These are phyloP conservation scores for Heteractis magnifica DNA, from an alignment of 92 coral and sea anemone genomes.

Conservation along the genomic window DNA sequence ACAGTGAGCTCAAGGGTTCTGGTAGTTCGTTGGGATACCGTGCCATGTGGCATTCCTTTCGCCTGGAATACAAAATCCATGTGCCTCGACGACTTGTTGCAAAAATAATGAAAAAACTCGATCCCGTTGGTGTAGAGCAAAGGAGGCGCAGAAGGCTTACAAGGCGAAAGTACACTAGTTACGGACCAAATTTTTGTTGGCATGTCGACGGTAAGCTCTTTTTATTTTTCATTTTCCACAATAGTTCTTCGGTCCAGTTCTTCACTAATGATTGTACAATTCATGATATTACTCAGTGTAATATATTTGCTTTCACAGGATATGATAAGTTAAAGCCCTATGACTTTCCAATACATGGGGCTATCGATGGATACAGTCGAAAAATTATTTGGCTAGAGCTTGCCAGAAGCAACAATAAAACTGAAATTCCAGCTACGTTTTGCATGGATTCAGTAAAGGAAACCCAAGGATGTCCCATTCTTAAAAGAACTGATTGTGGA, in stretches of 20 bases:
- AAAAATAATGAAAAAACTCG: conserved; percentile 15
- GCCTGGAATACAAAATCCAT: conserved; percentile 39
- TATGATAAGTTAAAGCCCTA: conserved; percentile 32
- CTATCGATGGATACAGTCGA: conserved; percentile 2
- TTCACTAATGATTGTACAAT: too few species aligned
- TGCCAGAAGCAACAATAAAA: conserved; percentile 49
- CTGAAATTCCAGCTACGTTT: conserved; percentile 34
- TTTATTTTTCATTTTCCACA: not conserved
- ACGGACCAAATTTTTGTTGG: conserved; percentile 19
- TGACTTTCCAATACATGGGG: conserved; percentile 57
- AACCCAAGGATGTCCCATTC: conserved; percentile 50
- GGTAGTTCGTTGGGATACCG: conserved; percentile 53
- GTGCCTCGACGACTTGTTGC: conserved; percentile 51
- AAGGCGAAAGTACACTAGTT: conserved; percentile 20
- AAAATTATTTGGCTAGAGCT: conserved; percentile 37
- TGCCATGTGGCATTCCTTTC: conserved; percentile 57
- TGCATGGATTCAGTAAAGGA: conserved; percentile 42
- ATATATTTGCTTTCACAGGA: not conserved
- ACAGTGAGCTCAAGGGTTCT: conserved; percentile 29
- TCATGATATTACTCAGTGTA: not conserved
- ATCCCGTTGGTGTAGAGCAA: conserved; percentile 14
- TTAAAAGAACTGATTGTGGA: conserved; percentile 47
- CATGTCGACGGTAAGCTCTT: conserved; percentile 26
- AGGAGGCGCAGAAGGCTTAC: conserved; percentile 36
- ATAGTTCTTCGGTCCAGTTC: not conserved